Base-by-base conservation (phyloP, 2,113 vertebrate genomes). In the Coregonus clupeaformis region DNA sequence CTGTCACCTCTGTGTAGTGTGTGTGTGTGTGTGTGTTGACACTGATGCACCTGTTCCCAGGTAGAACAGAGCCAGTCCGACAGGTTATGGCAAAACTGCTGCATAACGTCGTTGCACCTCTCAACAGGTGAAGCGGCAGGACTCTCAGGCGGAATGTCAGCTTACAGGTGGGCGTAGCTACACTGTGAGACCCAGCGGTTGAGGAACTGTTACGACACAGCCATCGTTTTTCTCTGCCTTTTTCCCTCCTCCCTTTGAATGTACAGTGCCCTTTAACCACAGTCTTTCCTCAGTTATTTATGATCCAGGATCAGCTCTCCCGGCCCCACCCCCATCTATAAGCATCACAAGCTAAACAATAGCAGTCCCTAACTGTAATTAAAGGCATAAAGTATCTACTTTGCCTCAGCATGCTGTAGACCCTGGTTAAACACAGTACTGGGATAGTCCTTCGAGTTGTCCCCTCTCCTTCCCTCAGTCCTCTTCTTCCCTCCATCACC, bases 1-100 rank as follows among this genome's bases (percentile, higher is more conserved):
- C 25, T 3, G 66, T 2, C 6, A 6, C 36, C 36, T 42, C n/a
- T 75, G 29, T 69, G 67, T 45, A 63, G 18, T 22, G 77, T 69
- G 3, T n/a, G 63, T 29, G 3, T n/a, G 63, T 29, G 25, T 49
- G 66, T 42, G 36, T 71, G 32, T 72, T 3, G 18, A 5, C 36
- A 55, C 69, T 65, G 72, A 29, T 12, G 72, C 77, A 52, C 52
- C 60, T 76, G 69, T 77, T 79, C 13, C 66, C 25, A 69, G 22
- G 36, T 42, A 42, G 36, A 18, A 71, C 47, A 5, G 75, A 86
- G 87, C 94, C 80, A 13, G 85, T 90, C 67, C 45, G 84, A 89
- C 85, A 57, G 86, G 93, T 95, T 92, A 60, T 42, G 60, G 70
- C 80, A 91, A 87, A 91, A 94, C 92, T 89, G 68, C 64, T n/a